Evolutionary conservation across 1,140 invertebrate species (phyloP).

Genomic region (Drosophila orosa): DNA sequence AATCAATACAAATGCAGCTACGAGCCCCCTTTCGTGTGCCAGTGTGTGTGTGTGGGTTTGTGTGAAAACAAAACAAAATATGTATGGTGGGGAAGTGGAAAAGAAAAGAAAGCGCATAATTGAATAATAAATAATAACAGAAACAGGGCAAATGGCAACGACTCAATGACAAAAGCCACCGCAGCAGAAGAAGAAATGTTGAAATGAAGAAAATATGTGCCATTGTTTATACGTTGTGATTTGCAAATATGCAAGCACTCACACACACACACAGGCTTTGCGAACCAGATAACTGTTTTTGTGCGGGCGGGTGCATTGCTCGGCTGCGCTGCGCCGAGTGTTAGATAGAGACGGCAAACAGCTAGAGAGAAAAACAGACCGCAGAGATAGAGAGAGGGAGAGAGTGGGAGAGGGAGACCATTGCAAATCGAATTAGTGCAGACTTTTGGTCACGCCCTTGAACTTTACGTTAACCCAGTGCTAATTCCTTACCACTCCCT

Average conservation of each 20-base stretch:
- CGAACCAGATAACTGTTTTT: constrained; percentile 62
- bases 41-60: constrained; percentile 23
- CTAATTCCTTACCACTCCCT: constrained; percentile 6
- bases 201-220: constrained; percentile 66
- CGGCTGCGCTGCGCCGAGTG: constrained; percentile 43
- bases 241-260: constrained; percentile 52
- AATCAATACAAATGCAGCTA: constrained; percentile 69
- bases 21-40: constrained; percentile 38
- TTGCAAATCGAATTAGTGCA: constrained; percentile 68
- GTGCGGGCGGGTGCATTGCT: constrained; percentile 69
- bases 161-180: constrained; percentile 69
- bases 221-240: constrained; percentile 72
- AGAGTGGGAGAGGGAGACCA: constrained; percentile 2
- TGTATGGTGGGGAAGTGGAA: constrained; percentile 39
- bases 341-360: constrained; percentile 22
- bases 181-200: constrained; percentile 47
- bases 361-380: constrained; percentile 19
- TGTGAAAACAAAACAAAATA: constrained; percentile 78
- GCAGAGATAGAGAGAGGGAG: constrained; percentile 12
- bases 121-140: constrained; percentile 81
- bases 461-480: constrained; percentile 58
- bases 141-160: constrained; percentile 63
- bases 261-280: constrained; percentile 4
- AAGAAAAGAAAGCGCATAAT: constrained; percentile 78
- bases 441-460: constrained; percentile 74